Evolutionary conservation across 1,140 invertebrate species (phyloP).

Genomic region (Eupristina koningsbergeri): DNA sequence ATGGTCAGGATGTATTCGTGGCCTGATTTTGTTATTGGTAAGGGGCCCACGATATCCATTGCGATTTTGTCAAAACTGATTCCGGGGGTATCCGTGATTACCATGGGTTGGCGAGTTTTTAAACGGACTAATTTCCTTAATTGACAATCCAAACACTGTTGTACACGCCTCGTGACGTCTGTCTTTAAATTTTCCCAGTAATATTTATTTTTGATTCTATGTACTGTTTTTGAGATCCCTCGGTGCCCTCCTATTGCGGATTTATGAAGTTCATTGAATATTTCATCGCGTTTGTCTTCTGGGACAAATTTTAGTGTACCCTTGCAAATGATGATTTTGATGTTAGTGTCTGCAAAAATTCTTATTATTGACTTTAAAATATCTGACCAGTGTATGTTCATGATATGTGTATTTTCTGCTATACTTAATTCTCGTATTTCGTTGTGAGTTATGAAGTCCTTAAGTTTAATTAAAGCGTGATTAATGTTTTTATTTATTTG

Average conservation of each 20-base stretch:
- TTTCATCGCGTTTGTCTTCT: conserved; percentile 1
- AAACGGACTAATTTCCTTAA: too few relatives aligned
- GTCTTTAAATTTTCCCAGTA: too few relatives aligned
- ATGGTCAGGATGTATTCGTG: conserved; percentile 43
- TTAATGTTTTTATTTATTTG: too few relatives aligned
- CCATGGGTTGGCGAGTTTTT: too few relatives aligned
- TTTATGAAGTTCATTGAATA: conserved; percentile 47
- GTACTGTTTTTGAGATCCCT: conserved; percentile 51
- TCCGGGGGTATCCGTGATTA: too few relatives aligned
- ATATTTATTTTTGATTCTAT: conserved; percentile 44
- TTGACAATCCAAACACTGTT: conserved; percentile 49
- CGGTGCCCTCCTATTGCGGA: conserved; percentile 53
- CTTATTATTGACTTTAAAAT: too few relatives aligned
- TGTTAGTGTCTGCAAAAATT: too few relatives aligned
- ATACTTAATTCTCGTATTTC: too few relatives aligned
- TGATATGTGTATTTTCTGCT: too few relatives aligned
- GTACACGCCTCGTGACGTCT: conserved; percentile 48
- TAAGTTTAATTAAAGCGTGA: too few relatives aligned
- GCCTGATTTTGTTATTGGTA: not conserved
- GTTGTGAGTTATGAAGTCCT: too few relatives aligned
- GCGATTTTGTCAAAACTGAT: conserved; percentile 42
- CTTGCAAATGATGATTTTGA: not conserved
- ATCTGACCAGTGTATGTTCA: too few relatives aligned
- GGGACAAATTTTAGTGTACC: not conserved
- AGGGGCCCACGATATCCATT: conserved; percentile 42